Base-by-base conservation (phyloP, 2,888 invertebrate genomes). In the Holacanthella duospinosa region DNA sequence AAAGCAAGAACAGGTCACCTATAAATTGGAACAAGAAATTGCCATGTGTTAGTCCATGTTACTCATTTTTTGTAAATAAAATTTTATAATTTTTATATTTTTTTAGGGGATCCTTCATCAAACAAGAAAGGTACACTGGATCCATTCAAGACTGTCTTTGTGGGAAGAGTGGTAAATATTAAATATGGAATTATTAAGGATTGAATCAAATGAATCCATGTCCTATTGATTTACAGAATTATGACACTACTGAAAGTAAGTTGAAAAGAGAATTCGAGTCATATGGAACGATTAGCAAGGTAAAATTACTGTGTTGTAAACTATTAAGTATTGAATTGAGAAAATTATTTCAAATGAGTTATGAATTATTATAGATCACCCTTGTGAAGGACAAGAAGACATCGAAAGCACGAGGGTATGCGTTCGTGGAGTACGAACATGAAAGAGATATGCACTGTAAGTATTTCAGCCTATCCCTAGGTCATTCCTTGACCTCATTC, bases 361-460 rank as follows among this genome's bases (percentile, higher is more conserved):
- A n/a, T n/a, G 6, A 29, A 6, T 57, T 57, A 6, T 68, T 74
- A 73, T 80, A 93, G 91, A 95, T 96, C 76, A 84, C 87, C 71
- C 83, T 97, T 77, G 86, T 90, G 69, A 88, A 86, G 76, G 92
- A 92, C 79, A 87, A 86, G 71, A 84, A 88, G 69, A 87, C 85
- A 76, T 89, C 87, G 74, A 99, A 97, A 80, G 97, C 96, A 12
- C 84, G 97, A 73, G 99, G 99, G 68, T 99, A 97, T 81, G 97
- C 97, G 55, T 99, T 99, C 84, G 95, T 99, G 75, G 99, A 99
- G 79, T 99, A 95, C 80, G 96, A 97, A 79, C 94, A 96, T 79
- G 97, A 97, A 79, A 82, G 95, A 68, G 99, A 99, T 80, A 99
- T 99, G 99, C 97, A 97, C 81, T 93, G 95, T 95, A 84, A 91